Percentiles rank a stretch among this genome's conserved stretches.
Evolutionary conservation across 1,140 invertebrate species (phyloP).

Genomic region (Bemisia tabaci): DNA sequence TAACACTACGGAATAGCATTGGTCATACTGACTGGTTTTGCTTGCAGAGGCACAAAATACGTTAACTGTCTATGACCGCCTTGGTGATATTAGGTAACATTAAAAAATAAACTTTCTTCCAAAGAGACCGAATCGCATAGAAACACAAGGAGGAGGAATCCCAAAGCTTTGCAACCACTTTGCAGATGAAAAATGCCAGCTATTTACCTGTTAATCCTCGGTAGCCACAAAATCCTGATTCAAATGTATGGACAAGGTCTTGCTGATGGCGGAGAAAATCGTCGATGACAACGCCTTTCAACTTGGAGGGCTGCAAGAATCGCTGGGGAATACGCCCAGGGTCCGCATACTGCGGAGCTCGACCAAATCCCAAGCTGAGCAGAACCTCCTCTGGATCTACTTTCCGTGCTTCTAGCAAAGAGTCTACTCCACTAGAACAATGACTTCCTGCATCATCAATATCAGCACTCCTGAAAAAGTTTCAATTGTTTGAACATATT

Average conservation of each 20-base stretch:
- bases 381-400: slow-evolving; percentile 62
- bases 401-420: slow-evolving; percentile 47
- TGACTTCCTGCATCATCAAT: slow-evolving; percentile 40
- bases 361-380: slow-evolving; percentile 49
- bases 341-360: slow-evolving; percentile 29
- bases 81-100: no score
- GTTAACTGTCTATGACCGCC: no score
- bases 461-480: not conserved
- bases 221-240: slow-evolving; percentile 46
- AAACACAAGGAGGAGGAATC: no score
- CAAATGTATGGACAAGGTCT: slow-evolving; percentile 39
- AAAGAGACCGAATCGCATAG: no score
- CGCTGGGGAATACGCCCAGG: slow-evolving; percentile 42
- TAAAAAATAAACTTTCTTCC: no score
- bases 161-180: no score
- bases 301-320: slow-evolving; percentile 40
- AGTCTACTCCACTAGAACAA: slow-evolving; percentile 55
- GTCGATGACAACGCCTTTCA: slow-evolving; percentile 43
- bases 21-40: no score
- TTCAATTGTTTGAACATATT: no score
- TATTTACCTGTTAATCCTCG: slow-evolving; percentile 43
- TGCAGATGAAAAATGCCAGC: no score
- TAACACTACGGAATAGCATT: no score
- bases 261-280: slow-evolving; percentile 45
- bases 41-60: no score